Evolutionary conservation across 2,888 invertebrate species (phyloP), one percentile per base, ranked within the genome.

Genomic region (Polymixis flavicincta): DNA sequence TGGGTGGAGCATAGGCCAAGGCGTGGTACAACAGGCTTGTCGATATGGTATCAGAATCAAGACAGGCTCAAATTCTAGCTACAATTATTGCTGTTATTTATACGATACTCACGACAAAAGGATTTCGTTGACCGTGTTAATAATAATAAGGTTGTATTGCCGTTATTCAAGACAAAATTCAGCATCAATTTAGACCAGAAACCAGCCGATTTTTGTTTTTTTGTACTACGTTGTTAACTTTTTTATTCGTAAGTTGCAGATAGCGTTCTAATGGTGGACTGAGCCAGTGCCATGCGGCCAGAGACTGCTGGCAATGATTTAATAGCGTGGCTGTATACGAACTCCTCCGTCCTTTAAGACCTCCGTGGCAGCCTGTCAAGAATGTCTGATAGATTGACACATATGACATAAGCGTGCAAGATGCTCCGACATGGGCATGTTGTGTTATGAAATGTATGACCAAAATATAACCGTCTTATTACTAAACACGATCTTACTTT

Each of bases 11-110:
- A 37, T 4, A 32, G 14, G 4, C 55, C 22, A 63, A 64, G 80
- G 77, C 32, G 80, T 64, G 55, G 45, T 52, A 37, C 48, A 55
- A 28, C 52, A 73, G 45, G 37, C 52, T 37, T 57, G 25, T 37
- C 63, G 19, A 57, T 64, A 59, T 55, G 52, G 6, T 80, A 48
- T 59, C 80, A 64, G 25, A 80, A 22, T 37, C n/a, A 45, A 48
- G 22, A 14, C 19, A 45, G 45, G n/a, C 54, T 52, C 55, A 22
- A 74, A 50, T 55, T 42, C 28, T 11, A 17, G 65, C 17, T 50
- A 55, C 48, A 63, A 50, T 32, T 37, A 55, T 48, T 55, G 66
- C n/a, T 48, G 45, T 55, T 4, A 66, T 61, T 61, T n/a, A 60
- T 55, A 37, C 13, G 68, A 52, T 37, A 68, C 32, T 52, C 42